A percentile compares a stretch with the other conserved stretches of the same genome.
Conservation (phyloP, 2,797 vertebrate species). For the Acomys russatus region DNA sequence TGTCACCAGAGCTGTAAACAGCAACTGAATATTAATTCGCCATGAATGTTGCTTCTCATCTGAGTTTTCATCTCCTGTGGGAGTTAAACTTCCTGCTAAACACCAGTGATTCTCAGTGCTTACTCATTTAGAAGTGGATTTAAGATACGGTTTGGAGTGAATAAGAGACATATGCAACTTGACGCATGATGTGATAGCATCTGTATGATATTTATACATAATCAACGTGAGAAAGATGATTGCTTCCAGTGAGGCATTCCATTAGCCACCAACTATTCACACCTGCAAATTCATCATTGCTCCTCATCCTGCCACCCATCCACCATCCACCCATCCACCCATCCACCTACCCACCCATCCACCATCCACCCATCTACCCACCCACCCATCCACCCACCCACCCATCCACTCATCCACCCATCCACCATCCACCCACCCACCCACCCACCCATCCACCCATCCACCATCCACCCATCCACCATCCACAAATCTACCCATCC, state of each 20-base stretch:
- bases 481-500: too few relatives aligned
- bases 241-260: neutral
- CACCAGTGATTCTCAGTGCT: conserved; percentile 45
- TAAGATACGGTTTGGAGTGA: conserved; percentile 11
- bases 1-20: neutral
- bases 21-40: conserved; percentile 26
- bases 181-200: neutral
- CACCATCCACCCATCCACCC: too few relatives aligned
- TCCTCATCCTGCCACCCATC: neutral
- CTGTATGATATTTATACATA: neutral
- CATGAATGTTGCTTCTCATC: neutral
- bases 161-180: neutral
- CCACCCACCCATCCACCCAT: too few relatives aligned
- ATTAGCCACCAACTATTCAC: conserved; percentile 40
- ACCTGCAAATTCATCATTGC: neutral
- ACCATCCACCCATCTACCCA: too few relatives aligned
- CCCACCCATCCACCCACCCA: too few relatives aligned
- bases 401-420: too few relatives aligned
- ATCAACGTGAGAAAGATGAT: neutral
- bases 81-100: conserved; percentile 7
- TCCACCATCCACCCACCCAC: too few relatives aligned
- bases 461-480: too few relatives aligned
- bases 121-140: conserved; percentile 31
- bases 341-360: too few relatives aligned
- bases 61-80: neutral